Evolutionary conservation across 1,140 invertebrate genomes (phyloP), one percentile per base, ranked within the genome.

Genomic region (Zaprionus capensis): DNA sequence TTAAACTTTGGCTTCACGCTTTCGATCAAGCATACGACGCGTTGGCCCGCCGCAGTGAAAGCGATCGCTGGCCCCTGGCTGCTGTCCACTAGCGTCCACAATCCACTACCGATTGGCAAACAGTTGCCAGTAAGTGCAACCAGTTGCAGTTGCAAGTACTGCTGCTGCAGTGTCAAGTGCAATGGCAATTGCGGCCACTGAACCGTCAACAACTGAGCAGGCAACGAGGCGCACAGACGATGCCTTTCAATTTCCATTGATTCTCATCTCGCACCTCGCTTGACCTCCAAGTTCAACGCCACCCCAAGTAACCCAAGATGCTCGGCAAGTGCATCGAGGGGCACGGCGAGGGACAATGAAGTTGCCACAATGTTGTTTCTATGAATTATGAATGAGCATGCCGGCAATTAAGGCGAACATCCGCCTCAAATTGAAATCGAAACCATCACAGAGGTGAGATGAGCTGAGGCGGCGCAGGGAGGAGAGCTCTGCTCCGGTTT

Each of bases 1-100:
- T 87, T 87, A 87, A 87, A 88, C 84, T 87, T 88, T 88, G 75
- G 61, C 84, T 87, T 84, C 81, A 81, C 84, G 84, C 84, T 88
- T 88, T 84, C 78, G 68, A 90, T 88, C 81, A 73, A 77, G 63
- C 63, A 77, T 73, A 76, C 74, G 69, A 71, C 69, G 69, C 59
- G 69, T 72, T 59, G 66, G 62, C 20, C 53, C 67, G 72, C 49
- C 20, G 36, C 38, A 88, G 84, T 88, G 84, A 88, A 88, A 88
- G 84, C 85, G 65, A 74, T 9, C 31, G 58, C 53, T 64, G 69
- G 71, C 62, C 38, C 55, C 71, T 15, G 34, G 24, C 41, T n/a
- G 24, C 56, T 34, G 22, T 56, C 22, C 53, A 56, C 49, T 49
- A 9, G 11, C 20, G 28, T 28, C 81, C 59, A 81, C 64, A 34